These are phyloP conservation scores for Tachycineta bicolor DNA, from an alignment of 2,113 vertebrate species.

Conservation along the genomic window DNA sequence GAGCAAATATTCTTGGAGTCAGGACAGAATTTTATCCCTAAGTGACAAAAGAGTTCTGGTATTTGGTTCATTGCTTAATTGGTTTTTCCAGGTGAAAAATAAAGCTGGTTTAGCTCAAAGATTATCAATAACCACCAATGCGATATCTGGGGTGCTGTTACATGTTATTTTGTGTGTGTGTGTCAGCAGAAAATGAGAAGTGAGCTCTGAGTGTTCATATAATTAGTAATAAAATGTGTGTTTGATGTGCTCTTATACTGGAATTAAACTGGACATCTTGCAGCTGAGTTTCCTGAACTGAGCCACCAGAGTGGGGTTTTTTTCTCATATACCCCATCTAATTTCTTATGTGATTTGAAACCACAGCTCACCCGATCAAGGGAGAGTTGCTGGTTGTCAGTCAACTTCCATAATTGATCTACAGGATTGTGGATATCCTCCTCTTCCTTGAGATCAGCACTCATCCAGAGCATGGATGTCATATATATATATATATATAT, in stretches of 20 bases:
- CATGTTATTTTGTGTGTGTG: background rate
- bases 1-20: background rate
- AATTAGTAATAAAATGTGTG: background rate
- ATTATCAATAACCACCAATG: background rate
- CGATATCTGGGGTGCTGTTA: background rate
- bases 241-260: background rate
- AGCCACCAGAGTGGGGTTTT: background rate
- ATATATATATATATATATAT: background rate
- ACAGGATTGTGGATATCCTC: accelerated
- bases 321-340: background rate
- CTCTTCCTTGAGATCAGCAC: background rate
- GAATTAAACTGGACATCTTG: constrained; percentile 15
- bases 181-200: background rate
- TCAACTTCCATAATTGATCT: background rate
- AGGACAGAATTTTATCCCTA: background rate
- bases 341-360: background rate
- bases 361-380: background rate
- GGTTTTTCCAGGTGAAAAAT: constrained; percentile 11
- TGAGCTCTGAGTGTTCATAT: background rate
- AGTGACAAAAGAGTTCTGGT: background rate
- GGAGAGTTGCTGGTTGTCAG: background rate
- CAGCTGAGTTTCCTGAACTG: constrained; percentile 41
- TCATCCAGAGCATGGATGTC: background rate
- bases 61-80: background rate
- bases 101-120: background rate